Base-by-base conservation (phyloP, 1,140 invertebrate species). In the Caenorhabditis briggsae region DNA sequence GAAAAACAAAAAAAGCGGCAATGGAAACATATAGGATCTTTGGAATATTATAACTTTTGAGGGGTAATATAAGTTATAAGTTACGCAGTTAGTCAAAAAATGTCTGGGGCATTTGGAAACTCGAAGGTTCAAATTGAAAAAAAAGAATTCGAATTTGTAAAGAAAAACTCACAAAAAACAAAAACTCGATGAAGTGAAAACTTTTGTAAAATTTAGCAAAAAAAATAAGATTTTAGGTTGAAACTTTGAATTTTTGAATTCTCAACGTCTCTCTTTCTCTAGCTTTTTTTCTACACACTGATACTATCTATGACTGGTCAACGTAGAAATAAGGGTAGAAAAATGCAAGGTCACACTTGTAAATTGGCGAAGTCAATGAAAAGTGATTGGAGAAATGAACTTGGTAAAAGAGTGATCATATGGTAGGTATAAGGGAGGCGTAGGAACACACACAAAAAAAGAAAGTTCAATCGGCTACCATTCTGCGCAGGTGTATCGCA, bases 401-500 rank as follows among this genome's bases (percentile, higher is more conserved):
- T 78, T 78, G 64, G 70, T 33, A 53, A 11, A 16, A 41, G 33
- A 25, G 1, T 18, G 43, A 78, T 78, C 70, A 78, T 50, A 78
- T 78, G 70, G 43, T 16, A n/a, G 70, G 3, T 46, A 14, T 50
- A 53, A 5, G 46, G 20, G 46, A 33, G 33, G 33, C 20, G 46
- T 53, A 78, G 43, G 43, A 78, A 78, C 70, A 78, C n/a, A 78
- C 33, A 33, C 33, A 33, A 33, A 33, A 33, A 33, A 33, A 33
- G 33, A 50, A 78, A 78, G 70, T 78, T 78, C 70, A 78, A 48
- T 14, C 46, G 46, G 70, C 70, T 78, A 78, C 70, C 70, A 78
- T 78, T 78, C 46, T 43, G 70, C 70, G 46, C 65, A 53, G 23
- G 48, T n/a, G 43, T 78, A 50, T 48, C 70, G 70, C 43, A 48